Conservation (phyloP, 2,888 invertebrate species). For the Cephonodes hylas region DNA sequence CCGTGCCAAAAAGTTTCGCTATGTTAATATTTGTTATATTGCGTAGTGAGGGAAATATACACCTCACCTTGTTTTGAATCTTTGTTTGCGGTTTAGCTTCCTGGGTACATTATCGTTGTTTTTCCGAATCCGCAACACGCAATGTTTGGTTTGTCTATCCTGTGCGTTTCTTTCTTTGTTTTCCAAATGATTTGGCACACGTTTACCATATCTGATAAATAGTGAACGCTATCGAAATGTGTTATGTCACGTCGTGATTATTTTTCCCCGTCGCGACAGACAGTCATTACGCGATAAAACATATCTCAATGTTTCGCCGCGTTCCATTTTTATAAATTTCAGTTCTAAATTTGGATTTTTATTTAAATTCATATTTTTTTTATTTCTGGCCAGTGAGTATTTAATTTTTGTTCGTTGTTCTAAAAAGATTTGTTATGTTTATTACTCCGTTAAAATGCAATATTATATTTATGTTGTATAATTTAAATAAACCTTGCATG, state of each 20-base stretch:
- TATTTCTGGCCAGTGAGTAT: background rate
- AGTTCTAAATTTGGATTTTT: constrained; percentile 1
- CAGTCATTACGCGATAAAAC: constrained; percentile 24
- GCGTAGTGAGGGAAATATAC: constrained; percentile 12
- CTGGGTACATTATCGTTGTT: constrained; percentile 45
- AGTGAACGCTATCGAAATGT: constrained; percentile 14
- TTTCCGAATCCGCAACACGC: constrained; percentile 21
- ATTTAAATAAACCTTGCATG: background rate
- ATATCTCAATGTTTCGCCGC: constrained; percentile 18
- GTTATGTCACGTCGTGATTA: constrained; percentile 20
- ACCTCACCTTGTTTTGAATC: constrained; percentile 49
- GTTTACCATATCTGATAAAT: constrained; percentile 26
- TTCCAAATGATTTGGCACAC: constrained; percentile 23
- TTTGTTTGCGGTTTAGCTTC: constrained; percentile 58
- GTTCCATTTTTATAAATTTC: constrained; percentile 8
- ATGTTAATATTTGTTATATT: constrained; percentile 40
- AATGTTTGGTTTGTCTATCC: constrained; percentile 32
- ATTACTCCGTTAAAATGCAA: too few species aligned
- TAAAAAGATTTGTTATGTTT: background rate
- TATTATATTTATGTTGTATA: background rate
- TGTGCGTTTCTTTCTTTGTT: constrained; percentile 32
- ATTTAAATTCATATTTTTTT: background rate
- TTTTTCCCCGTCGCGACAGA: constrained; percentile 21
- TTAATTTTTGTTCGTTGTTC: background rate
- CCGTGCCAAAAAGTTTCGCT: constrained; percentile 57